Base-by-base conservation (phyloP, 2,888 invertebrate genomes). In the Agonopterix alstromeriana region DNA sequence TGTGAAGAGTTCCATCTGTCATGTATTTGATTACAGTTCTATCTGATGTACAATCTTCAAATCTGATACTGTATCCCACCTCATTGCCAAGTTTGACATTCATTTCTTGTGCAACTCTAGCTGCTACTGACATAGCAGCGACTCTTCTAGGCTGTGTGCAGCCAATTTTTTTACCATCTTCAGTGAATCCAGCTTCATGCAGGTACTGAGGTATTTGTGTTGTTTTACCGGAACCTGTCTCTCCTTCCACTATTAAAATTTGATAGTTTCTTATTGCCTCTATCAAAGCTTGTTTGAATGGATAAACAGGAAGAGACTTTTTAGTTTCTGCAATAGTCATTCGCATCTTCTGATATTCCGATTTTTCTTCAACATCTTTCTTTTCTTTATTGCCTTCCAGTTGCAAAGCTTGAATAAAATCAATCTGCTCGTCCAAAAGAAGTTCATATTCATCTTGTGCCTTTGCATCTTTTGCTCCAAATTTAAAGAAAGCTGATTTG, bases 101-200 rank as follows among this genome's bases (percentile, higher is more conserved):
- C 96, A 99, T 97, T 91, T 99, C 99, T 75, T 99, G 96, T 2
- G 99, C 97, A 1, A 99, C 99, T 75, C 99, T 92, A 3, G 98
- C 95, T 12, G 99, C 97, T 14, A 99, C 99, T n/a, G 98, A 98
- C 99, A 99, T 99, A 2, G 99, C 98, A 14, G 99, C 99, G 1
- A 99, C 99, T 77, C 99, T 90, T 56, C 99, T 90, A 0, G 99
- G 99, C 77, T 98, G 98, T 0, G 99, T 99, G 71, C 99, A 99
- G 0, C 98, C 99, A 66, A 99, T 96, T 80, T 94, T 94, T 86
- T 96, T 97, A 38, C 92, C 94, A 70, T 94, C 93, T 46, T 92
- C 85, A 1, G 95, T 95, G 67, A 94, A 97, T 2, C 97, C 99
- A 44, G 98, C 95, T 73, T 99, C 98, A 75, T 98, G 94, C 8